Base-by-base conservation (phyloP, 92 coral and sea anemone species). In the Siderastrea radians region DNA sequence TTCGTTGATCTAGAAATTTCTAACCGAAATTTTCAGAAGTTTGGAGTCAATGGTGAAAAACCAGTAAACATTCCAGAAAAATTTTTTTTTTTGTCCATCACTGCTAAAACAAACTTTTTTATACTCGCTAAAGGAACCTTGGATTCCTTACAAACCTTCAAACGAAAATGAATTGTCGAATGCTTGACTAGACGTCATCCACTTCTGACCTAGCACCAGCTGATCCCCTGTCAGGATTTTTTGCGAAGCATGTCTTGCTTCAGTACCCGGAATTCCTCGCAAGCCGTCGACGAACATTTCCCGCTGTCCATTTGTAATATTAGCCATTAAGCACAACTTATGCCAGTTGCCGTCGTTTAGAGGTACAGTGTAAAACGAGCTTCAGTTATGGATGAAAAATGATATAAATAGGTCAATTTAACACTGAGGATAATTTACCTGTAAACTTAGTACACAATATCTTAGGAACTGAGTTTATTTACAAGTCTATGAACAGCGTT, bases 261-360 rank as follows among this genome's bases (percentile, higher is more conserved):
- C 17, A 38, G 10, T 69, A 11, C 50, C 47, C 13, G 52, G 45
- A 69, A 12, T 47, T 3, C 74, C 13, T 44, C 14, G 50, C 49
- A 4, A 10, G 3, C 15, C 52, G 74, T 69, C 51, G 51, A 69
- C 48, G 50, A 69, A 38, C 7, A 65, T n/a, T 16, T 65, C 46
- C 50, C 8, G 74, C 7, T 51, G 46, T 7, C 49, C 50, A 44
- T 46, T 69, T 47, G 50, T 3, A 5, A 15, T 5, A 2, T 69
- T 1, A 12, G n/a, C 10, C 4, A 14, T 69, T 51, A 69, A 45
- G 16, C 74, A 69, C 45, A 69, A 6, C 14, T 69, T 53, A 43
- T 43, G 74, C 74, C 74, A 69, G 45, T 69, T 44, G 47, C 74
- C 74, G 74, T 69, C 74, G 15, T 69, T 69, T 44, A 69, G 1